Conservation (phyloP, 2,113 vertebrate genomes). For the Hipposideros armiger region DNA sequence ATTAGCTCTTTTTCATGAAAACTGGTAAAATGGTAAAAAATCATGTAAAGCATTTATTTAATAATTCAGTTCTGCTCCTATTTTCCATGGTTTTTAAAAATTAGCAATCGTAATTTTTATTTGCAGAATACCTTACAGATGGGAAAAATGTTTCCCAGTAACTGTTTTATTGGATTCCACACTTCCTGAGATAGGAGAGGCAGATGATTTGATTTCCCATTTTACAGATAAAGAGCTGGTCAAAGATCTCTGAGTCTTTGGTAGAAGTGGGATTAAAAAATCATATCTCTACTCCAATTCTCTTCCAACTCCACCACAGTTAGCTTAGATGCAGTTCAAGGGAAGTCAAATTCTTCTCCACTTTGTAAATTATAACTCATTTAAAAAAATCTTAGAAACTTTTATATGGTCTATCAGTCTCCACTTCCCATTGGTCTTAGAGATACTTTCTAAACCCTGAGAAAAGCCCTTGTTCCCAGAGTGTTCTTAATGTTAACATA, state of each 20-base stretch:
- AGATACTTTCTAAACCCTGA: neutral
- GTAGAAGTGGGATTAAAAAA: neutral
- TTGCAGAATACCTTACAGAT: neutral
- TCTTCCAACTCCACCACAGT: neutral
- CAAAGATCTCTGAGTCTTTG: neutral
- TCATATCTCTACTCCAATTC: neutral
- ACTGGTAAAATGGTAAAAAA: neutral
- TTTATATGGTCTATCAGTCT: neutral
- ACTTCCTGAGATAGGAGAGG: neutral
- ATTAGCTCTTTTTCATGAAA: neutral
- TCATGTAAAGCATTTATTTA: neutral
- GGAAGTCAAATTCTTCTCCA: neutral
- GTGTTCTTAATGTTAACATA: neutral
- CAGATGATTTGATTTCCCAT: neutral
- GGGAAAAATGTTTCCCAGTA: neutral
- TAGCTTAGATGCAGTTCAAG: neutral
- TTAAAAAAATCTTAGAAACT: neutral
- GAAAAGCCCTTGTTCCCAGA: neutral
- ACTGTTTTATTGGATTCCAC: neutral
- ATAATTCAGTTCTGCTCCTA: neutral
- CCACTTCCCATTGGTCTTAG: neutral
- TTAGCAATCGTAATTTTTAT: neutral
- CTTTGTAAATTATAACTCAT: neutral
- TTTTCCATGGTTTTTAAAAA: neutral
- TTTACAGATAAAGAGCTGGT: neutral